Base-by-base conservation (phyloP, 92 coral and sea anemone genomes). In the Parazoanthus darwini region DNA sequence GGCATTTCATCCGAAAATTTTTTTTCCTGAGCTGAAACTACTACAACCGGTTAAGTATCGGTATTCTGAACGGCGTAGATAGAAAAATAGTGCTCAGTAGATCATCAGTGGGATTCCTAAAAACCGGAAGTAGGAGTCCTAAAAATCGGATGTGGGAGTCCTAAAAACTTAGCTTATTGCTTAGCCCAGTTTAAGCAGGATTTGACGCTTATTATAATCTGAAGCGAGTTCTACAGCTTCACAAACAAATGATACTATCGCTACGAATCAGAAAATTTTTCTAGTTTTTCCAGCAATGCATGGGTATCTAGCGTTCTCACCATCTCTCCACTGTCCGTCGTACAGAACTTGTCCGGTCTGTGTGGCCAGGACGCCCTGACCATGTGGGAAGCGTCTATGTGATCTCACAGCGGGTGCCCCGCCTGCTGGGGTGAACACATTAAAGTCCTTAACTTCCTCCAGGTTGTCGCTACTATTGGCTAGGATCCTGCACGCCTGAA, bases 251-350 rank as follows among this genome's bases (percentile, higher is more conserved):
- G 51, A 48, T 11, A 48, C 51, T 48, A 20, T 15, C 4, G 20
- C 59, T 54, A 54, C 18, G 59, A 54, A 54, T 14, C 59, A 11
- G 59, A 54, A 3, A 8, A 33, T 5, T 16, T 37, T 13, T 74
- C 11, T 18, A 36, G 18, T 2, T 15, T 15, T 26, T 72, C 18
- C 18, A 33, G 42, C 2, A 8, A 6, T 8, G 15, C 18, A 39
- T 29, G 33, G 33, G 42, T 39, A 39, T 7, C 0, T 76, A 76
- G 43, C 6, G 14, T 14, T 10, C 92, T 79, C 73, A 92, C 96
- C 96, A 78, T 77, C 78, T 51, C 82, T 85, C 96, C 94, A 94
- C 56, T 90, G 86, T 81, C 96, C 96, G 6, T 86, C 85, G 79
- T 92, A 94, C 23, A 94, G 73, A 48, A 90, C 75, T 71, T 90